These are phyloP conservation scores for Micropoecilia bifurca DNA, from an alignment of 2,797 vertebrate genomes.

Conservation along the genomic window DNA sequence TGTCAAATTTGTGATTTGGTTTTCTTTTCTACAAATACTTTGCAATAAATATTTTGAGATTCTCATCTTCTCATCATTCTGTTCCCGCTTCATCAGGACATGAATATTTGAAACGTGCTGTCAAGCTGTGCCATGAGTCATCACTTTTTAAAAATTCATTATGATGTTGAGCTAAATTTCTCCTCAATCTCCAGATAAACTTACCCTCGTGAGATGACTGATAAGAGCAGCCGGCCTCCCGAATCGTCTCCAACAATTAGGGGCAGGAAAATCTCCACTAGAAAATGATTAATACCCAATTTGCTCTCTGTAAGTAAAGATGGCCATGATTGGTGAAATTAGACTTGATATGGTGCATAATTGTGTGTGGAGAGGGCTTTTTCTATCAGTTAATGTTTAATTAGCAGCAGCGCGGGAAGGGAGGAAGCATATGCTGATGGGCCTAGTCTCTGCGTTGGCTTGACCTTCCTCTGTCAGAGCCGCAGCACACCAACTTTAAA, in stretches of 20 bases:
- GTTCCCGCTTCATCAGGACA: slow-evolving; percentile 16
- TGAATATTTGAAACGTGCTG: slow-evolving; percentile 17
- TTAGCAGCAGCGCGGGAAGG: slow-evolving; percentile 59
- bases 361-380: slow-evolving; percentile 64
- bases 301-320: slow-evolving; percentile 75
- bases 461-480: slow-evolving; percentile 33
- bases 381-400: slow-evolving; percentile 74
- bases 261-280: slow-evolving; percentile 61
- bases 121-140: slow-evolving; percentile 47
- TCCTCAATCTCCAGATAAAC: slow-evolving; percentile 56
- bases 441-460: slow-evolving; percentile 19
- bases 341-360: slow-evolving; percentile 75
- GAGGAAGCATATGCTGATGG: slow-evolving; percentile 49
- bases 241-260: slow-evolving; percentile 77
- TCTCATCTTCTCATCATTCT: neutral
- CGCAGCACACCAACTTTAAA: slow-evolving; percentile 15
- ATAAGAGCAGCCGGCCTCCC: slow-evolving; percentile 67
- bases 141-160: slow-evolving; percentile 64
- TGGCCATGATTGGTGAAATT: slow-evolving; percentile 76
- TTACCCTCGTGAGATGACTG: slow-evolving; percentile 68
- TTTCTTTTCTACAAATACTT: slow-evolving; percentile 51
- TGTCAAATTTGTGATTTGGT: neutral
- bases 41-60: slow-evolving; percentile 64
- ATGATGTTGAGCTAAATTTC: slow-evolving; percentile 45
- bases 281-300: slow-evolving; percentile 76